These are phyloP conservation scores for Tachina fera DNA, from an alignment of 2,888 invertebrate species.

Conservation along the genomic window DNA sequence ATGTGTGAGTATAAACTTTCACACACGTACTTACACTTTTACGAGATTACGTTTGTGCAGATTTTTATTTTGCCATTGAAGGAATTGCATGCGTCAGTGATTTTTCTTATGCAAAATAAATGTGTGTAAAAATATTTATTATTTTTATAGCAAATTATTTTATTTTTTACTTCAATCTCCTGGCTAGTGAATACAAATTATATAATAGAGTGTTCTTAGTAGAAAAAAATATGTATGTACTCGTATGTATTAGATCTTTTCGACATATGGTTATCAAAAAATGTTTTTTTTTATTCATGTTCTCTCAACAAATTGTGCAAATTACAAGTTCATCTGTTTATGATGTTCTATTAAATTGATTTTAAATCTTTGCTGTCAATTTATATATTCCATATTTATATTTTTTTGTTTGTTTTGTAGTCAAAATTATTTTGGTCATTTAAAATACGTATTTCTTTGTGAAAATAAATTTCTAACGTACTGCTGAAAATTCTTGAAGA, in stretches of 20 bases:
- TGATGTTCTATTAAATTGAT: constrained; percentile 71
- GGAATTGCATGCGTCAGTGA: constrained; percentile 72
- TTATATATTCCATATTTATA: constrained; percentile 26
- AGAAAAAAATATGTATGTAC: constrained; percentile 57
- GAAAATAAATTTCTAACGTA: too few species aligned
- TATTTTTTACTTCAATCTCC: constrained; percentile 39
- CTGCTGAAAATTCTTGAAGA: too few species aligned
- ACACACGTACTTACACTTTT: neutral
- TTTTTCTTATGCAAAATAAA: constrained; percentile 70
- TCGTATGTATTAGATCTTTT: constrained; percentile 56
- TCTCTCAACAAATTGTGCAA: constrained; percentile 56
- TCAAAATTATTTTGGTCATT: constrained; percentile 45
- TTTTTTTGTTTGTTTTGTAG: constrained; percentile 13
- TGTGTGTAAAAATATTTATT: constrained; percentile 56
- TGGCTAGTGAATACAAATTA: constrained; percentile 65
- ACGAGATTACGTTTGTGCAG: constrained; percentile 14
- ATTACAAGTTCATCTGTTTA: constrained; percentile 68
- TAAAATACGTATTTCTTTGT: constrained; percentile 3
- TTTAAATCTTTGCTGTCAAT: constrained; percentile 70
- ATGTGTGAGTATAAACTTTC: neutral
- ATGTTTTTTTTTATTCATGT: constrained; percentile 25
- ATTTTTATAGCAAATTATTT: constrained; percentile 61
- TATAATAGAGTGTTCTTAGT: constrained; percentile 1
- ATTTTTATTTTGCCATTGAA: constrained; percentile 57
- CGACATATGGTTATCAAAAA: constrained; percentile 67